A percentile compares a stretch with the other conserved stretches of the same genome.
Conservation (phyloP, 2,888 invertebrate genomes). For the Stictocephala bisonia region DNA sequence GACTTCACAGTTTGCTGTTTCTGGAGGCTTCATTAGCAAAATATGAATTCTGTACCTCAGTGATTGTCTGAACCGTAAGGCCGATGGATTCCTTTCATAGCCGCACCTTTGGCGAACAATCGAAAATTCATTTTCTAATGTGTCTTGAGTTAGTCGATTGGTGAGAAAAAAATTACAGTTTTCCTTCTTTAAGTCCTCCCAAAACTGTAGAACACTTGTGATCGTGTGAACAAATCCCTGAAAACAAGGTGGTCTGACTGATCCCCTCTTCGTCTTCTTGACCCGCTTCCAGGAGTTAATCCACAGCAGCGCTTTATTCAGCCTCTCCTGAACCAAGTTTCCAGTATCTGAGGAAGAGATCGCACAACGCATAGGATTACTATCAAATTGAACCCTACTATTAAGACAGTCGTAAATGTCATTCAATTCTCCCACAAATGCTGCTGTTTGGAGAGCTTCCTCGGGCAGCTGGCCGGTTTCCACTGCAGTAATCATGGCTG, state of each 20-base stretch:
- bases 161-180: not conserved
- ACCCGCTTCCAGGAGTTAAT: not conserved
- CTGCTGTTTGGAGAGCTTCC: not conserved
- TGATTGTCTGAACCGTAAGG: not conserved
- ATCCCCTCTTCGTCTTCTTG: not conserved
- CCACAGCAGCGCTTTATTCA: not conserved
- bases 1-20: slow-evolving; percentile 6
- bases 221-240: not conserved
- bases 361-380: not conserved
- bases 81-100: not conserved
- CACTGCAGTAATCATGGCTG: not conserved
- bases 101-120: slow-evolving; percentile 3
- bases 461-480: not conserved
- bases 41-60: not conserved
- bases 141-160: not conserved
- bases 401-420: not conserved
- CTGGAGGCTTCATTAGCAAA: not conserved
- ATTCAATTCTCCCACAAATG: not conserved
- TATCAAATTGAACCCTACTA: not conserved
- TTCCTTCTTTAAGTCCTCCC: not conserved
- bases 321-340: not conserved
- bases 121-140: too few species aligned
- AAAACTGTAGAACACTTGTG: not conserved
- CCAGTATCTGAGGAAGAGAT: not conserved
- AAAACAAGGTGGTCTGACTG: not conserved